Conservation (phyloP, 2,888 invertebrate genomes). For the Lymantria dispar region DNA sequence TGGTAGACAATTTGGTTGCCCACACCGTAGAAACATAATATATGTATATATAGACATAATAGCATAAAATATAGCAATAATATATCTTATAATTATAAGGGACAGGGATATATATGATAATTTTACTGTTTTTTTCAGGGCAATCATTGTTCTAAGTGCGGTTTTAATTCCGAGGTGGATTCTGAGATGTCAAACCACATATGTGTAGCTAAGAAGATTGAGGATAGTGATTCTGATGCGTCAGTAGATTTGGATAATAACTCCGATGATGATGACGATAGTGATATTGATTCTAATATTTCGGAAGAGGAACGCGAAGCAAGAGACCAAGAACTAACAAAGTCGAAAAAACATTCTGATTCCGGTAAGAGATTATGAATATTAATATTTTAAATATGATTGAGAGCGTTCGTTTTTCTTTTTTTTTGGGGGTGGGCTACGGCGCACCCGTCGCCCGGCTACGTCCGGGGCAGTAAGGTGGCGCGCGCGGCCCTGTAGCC, state of each 20-base stretch:
- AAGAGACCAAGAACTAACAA: conserved; percentile 4
- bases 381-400: background rate
- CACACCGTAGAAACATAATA: no score
- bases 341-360: conserved; percentile 12
- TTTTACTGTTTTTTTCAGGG: conserved; percentile 8
- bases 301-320: conserved; percentile 45
- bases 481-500: no score
- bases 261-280: conserved; percentile 31
- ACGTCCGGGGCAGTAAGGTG: no score
- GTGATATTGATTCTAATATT: conserved; percentile 45
- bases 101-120: background rate
- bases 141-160: conserved; percentile 19
- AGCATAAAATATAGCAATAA: no score
- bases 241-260: conserved; percentile 37
- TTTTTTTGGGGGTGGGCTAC: no score
- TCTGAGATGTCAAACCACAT: conserved; percentile 24
- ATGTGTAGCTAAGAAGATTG: conserved; percentile 19
- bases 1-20: no score
- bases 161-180: conserved; percentile 22
- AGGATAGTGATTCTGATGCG: conserved; percentile 44
- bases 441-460: no score
- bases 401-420: no score
- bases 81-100: conserved; percentile 1
- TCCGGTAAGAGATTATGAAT: conserved; percentile 1
- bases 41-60: no score